phyloP scores from a whole-genome alignment of 2,888 invertebrate species.

The Lacanobia wlatinum region DNA sequence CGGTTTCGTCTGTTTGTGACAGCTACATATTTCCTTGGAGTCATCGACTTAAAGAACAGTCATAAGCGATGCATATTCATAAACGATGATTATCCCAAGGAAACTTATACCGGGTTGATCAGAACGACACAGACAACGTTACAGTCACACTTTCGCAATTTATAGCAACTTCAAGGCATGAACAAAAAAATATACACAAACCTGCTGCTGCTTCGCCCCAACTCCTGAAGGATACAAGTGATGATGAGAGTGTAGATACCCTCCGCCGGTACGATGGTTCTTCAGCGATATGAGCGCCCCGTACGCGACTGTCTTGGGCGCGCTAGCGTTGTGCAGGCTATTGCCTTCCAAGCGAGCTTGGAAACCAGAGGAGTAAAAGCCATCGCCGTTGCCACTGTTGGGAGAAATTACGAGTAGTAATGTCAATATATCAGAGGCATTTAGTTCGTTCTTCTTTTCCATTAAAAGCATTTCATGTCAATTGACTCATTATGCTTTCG shows the following conservation, averaged over 20 bases:
- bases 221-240: conserved; percentile 98
- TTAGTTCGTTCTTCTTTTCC: background rate
- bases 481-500: no score
- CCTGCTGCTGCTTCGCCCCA: conserved; percentile 98
- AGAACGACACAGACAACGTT: no score
- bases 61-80: no score
- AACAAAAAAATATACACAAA: no score
- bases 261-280: conserved; percentile 98
- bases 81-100: no score
- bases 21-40: no score
- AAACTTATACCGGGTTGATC: no score
- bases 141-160: no score
- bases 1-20: no score
- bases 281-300: conserved; percentile 97
- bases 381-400: conserved; percentile 97
- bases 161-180: no score
- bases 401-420: background rate
- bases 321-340: conserved; percentile 97
- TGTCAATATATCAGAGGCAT: background rate
- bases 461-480: background rate
- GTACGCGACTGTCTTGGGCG: conserved; percentile 97
- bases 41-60: no score
- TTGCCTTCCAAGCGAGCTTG: conserved; percentile 98
- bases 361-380: conserved; percentile 99
- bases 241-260: conserved; percentile 98